These are phyloP conservation scores for Apostichopus californicus DNA, from an alignment of 35 echinoderm and acorn worm genomes.

Conservation along the genomic window DNA sequence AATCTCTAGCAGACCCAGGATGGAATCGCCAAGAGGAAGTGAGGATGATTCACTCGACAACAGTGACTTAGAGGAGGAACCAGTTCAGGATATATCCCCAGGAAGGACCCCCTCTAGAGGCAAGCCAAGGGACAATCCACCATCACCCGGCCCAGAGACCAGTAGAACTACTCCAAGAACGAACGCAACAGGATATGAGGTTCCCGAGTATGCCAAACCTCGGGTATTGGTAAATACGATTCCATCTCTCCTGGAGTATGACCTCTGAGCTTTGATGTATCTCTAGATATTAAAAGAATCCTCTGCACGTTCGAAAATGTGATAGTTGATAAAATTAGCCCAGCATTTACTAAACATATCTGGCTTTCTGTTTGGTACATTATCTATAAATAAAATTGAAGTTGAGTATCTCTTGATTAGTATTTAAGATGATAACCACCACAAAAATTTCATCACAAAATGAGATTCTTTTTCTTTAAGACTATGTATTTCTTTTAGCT, in stretches of 20 bases:
- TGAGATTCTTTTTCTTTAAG: too few relatives aligned
- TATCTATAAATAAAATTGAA: too few relatives aligned
- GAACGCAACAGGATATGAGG: background rate
- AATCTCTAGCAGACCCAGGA: slow-evolving; percentile 52
- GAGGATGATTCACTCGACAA: background rate
- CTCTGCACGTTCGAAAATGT: too few relatives aligned
- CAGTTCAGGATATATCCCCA: slow-evolving; percentile 39
- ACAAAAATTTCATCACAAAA: too few relatives aligned
- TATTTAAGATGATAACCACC: background rate
- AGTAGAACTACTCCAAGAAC: background rate
- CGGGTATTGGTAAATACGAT: background rate
- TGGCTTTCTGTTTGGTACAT: too few relatives aligned
- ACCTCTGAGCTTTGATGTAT: too few relatives aligned
- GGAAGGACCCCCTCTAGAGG: background rate
- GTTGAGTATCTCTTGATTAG: background rate
- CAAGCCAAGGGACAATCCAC: background rate
- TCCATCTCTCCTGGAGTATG: too few relatives aligned
- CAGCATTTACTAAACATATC: too few relatives aligned
- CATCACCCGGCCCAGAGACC: background rate
- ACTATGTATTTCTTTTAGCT: background rate
- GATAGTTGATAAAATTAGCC: too few relatives aligned
- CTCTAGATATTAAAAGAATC: too few relatives aligned
- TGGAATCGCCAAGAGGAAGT: slow-evolving; percentile 28
- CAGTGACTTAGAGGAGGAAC: slow-evolving; percentile 40
- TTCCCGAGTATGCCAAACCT: slow-evolving; percentile 46